Conservation (phyloP, 2,888 invertebrate genomes). For the Antitype chi region DNA sequence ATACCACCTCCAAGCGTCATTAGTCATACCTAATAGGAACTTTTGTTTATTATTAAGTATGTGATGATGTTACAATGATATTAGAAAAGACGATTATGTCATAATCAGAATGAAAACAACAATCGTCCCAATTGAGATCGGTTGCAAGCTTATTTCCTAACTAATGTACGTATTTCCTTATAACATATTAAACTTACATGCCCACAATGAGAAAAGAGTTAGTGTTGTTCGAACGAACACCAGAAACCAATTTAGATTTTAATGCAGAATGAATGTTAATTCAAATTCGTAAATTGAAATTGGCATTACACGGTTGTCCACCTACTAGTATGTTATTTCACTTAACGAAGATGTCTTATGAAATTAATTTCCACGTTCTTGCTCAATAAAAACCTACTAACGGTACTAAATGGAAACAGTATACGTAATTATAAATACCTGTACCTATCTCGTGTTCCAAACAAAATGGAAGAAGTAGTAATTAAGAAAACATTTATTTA, state of each 20-base stretch:
- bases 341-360: slow-evolving; percentile 56
- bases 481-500: slow-evolving; percentile 55
- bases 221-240: slow-evolving; percentile 32
- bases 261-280: slow-evolving; percentile 53
- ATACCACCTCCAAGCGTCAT: not conserved
- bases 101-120: not conserved
- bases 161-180: not conserved
- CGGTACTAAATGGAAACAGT: slow-evolving; percentile 56
- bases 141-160: not conserved
- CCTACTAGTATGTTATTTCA: slow-evolving; percentile 44
- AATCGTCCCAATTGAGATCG: not conserved
- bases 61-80: not conserved
- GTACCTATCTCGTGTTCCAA: slow-evolving; percentile 37
- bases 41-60: not conserved
- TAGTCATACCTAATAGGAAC: not conserved
- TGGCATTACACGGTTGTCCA: slow-evolving; percentile 57
- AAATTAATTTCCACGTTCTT: slow-evolving; percentile 56
- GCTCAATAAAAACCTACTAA: slow-evolving; percentile 55
- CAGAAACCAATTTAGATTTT: slow-evolving; percentile 58
- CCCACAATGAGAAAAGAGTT: slow-evolving; percentile 23
- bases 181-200: slow-evolving; percentile 4
- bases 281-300: slow-evolving; percentile 57
- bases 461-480: slow-evolving; percentile 48
- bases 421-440: slow-evolving; percentile 46
- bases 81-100: not conserved